Conservation (phyloP, 2,888 invertebrate species). For the Lacanobia oleracea region DNA sequence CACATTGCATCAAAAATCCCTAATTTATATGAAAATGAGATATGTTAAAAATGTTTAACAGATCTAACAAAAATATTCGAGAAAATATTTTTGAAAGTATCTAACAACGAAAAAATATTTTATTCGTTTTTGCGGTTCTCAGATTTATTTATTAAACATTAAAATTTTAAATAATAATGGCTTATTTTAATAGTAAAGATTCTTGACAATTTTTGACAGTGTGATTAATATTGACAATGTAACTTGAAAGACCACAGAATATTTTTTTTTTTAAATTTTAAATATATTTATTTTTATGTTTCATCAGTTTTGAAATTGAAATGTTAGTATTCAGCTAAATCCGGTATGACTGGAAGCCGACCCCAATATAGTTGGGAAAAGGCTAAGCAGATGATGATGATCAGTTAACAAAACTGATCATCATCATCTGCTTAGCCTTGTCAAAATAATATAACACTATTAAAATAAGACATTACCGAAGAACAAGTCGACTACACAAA, state of each 20-base stretch:
- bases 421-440: too few species aligned
- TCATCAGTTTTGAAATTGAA: background rate
- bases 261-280: background rate
- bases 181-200: slow-evolving; percentile 40
- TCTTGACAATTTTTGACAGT: too few species aligned
- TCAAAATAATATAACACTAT: slow-evolving; percentile 1
- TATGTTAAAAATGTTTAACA: background rate
- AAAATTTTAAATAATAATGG: background rate
- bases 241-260: background rate
- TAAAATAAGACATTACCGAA: slow-evolving; percentile 31
- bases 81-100: background rate
- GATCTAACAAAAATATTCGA: background rate
- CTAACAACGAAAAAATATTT: background rate
- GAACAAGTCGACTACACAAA: slow-evolving; percentile 64
- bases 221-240: background rate
- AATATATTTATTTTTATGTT: background rate
- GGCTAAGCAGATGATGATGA: too few species aligned
- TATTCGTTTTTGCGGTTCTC: slow-evolving; percentile 1
- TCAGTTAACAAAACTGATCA: too few species aligned
- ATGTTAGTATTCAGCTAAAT: too few species aligned
- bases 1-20: slow-evolving; percentile 1
- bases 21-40: slow-evolving; percentile 22
- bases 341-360: too few species aligned
- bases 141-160: background rate
- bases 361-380: too few species aligned